These are phyloP conservation scores for Nyctibius grandis DNA, from an alignment of 2,797 vertebrate species.

Conservation along the genomic window DNA sequence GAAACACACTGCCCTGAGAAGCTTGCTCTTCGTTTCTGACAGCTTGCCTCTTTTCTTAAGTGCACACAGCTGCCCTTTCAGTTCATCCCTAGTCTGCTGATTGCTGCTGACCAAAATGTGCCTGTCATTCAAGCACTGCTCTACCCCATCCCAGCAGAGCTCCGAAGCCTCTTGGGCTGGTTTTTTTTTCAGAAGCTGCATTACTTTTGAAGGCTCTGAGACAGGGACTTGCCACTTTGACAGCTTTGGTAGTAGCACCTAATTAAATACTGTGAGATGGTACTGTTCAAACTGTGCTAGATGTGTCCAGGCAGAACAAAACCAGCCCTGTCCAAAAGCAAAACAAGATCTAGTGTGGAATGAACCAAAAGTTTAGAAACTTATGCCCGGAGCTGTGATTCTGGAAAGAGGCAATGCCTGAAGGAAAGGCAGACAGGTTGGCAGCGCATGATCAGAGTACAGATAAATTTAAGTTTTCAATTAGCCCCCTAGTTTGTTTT, in stretches of 20 bases:
- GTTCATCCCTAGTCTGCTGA: not conserved
- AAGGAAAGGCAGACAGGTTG: not conserved
- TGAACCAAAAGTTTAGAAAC: not conserved
- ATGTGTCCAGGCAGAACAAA: not conserved
- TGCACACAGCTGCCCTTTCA: not conserved
- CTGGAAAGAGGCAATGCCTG: not conserved
- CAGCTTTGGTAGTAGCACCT: not conserved
- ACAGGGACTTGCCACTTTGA: not conserved
- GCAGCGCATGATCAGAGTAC: not conserved
- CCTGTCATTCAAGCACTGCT: not conserved
- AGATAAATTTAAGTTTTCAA: not conserved
- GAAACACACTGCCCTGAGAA: not conserved
- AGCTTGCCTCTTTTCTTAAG: not conserved
- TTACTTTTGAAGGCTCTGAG: not conserved
- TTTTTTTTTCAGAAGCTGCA: not conserved
- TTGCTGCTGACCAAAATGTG: not conserved
- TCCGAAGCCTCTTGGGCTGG: not conserved
- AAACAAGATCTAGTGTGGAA: not conserved
- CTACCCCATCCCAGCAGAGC: not conserved
- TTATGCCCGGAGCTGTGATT: not conserved
- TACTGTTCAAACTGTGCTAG: not conserved
- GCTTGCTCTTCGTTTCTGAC: not conserved
- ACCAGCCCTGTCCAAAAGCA: not conserved
- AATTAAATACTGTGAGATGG: not conserved
- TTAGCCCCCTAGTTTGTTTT: not conserved